Evolutionary conservation across 2,113 vertebrate species (phyloP).

Genomic region (Agapornis roseicollis): DNA sequence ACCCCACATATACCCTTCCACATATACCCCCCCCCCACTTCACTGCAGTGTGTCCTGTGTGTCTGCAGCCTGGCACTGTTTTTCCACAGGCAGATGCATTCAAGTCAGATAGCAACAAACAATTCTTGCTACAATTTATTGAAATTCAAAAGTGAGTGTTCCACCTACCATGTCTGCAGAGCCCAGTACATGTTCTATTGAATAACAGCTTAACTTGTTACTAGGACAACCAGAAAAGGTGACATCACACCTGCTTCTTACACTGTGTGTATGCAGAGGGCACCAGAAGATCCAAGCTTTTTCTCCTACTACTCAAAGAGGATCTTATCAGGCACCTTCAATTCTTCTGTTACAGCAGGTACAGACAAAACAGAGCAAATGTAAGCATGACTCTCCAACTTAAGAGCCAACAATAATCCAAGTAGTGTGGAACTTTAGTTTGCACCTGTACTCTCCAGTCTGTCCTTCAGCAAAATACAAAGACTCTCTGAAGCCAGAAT

Average conservation of each 20-base stretch:
- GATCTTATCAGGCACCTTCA: neutral
- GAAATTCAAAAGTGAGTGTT: neutral
- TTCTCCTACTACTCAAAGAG: neutral
- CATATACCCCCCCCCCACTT: neutral
- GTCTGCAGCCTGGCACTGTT: neutral
- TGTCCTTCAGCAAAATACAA: neutral
- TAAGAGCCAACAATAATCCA: neutral
- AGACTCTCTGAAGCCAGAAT: neutral
- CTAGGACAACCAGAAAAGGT: slow-evolving; percentile 41
- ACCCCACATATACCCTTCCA: neutral
- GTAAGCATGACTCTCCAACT: neutral
- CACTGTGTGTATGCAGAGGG: neutral
- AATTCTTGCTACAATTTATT: neutral
- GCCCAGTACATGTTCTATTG: neutral
- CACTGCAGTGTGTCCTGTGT: neutral
- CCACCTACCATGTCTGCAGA: neutral
- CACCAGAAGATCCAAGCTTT: neutral
- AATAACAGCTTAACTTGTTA: slow-evolving; percentile 28
- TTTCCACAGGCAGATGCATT: neutral
- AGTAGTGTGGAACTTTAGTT: neutral
- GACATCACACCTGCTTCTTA: slow-evolving; percentile 18
- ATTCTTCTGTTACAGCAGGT: neutral
- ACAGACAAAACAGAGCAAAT: neutral
- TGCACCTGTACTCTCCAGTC: neutral
- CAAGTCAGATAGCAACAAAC: neutral